Base-by-base conservation (phyloP, 2,888 invertebrate species). In the Malthinus flaveolus region DNA sequence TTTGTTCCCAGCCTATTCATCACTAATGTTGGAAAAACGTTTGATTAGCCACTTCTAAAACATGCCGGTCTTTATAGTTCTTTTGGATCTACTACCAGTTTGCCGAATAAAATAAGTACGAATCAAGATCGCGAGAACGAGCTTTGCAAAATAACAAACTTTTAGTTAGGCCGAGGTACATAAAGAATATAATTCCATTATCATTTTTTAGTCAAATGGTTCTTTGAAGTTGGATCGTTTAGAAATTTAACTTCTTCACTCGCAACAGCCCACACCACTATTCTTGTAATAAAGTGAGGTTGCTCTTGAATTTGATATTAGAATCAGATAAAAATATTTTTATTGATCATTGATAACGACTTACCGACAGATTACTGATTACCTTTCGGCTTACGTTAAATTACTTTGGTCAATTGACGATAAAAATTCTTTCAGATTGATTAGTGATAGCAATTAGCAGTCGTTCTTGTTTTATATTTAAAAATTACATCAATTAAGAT, bases 1-100 rank as follows among this genome's bases (percentile, higher is more conserved):
- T 76, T 76, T 76, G 73, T 75, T 73, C 70, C 73, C 70, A 69
- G 71, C 70, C 71, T 70, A 71, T 71, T 66, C 70, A 71, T 71
- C 71, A 71, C 64, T 54, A 53, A 59, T 51, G 58, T 37, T 59
- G 59, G 59, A 62, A 62, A 62, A 62, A 62, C 62, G 58, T 58
- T 61, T 59, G 62, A 62, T 62, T 62, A 62, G 62, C 62, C 62
- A 62, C 62, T 59, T 59, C 59, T 62, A 62, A 61, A 62, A 62
- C 62, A 62, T 56, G 62, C 58, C 62, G 58, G 50, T 48, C 56
- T 51, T 56, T 52, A 61, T 56, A 56, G 60, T 60, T 60, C 50
- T 56, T 51, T 46, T 34, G 50, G 47, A 56, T 37, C 60, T 52
- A 60, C 56, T 60, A 56, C 56, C 52, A 39, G 60, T 45, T 50